Evolutionary conservation across 2,113 vertebrate genomes (phyloP), one percentile per base, ranked within the genome.

Genomic region (Peromyscus leucopus): DNA sequence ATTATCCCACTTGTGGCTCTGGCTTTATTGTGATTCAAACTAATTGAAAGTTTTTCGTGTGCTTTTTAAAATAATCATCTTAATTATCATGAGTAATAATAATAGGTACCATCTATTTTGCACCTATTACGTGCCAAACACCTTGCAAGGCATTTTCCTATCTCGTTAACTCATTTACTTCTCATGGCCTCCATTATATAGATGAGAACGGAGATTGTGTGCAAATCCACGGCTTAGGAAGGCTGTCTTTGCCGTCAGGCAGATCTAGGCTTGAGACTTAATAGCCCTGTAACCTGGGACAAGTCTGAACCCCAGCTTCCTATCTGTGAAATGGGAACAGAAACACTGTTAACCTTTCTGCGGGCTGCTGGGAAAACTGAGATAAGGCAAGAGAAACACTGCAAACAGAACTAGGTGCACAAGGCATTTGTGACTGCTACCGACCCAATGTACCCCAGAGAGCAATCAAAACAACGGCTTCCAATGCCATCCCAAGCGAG

Each of bases 301-400:
- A 96, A 97, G 89, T 83, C 90, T 87, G 61, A 95, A 86, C 48
- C 91, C 94, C 92, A 72, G 88, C 92, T 93, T 93, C 67, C 65
- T 97, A 95, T 89, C 94, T 89, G 85, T 65, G 78, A 96, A 93
- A 94, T 87, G 51, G 86, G 59, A 55, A 75, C 28, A 78, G 89
- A 93, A 71, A 93, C 22, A 94, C 36, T 46, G 36, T 17, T 78
- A 79, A 89, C 57, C 82, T 72, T 89, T 96, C 93, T 69, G 19
- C 21, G 12, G 57, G 48, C 84, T 84, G 46, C 63, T 95, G 87
- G 42, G 61, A 95, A 85, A 83, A 95, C 2, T 22, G n/a, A 63
- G 51, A 88, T 80, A 82, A 90, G 48, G 12, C 31, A 33, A 39
- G 15, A 72, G 76, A 91, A 91, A 79, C 59, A 76, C 3, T 48